Conservation (phyloP, 2,113 vertebrate genomes). For the Lamprologus lemairii region DNA sequence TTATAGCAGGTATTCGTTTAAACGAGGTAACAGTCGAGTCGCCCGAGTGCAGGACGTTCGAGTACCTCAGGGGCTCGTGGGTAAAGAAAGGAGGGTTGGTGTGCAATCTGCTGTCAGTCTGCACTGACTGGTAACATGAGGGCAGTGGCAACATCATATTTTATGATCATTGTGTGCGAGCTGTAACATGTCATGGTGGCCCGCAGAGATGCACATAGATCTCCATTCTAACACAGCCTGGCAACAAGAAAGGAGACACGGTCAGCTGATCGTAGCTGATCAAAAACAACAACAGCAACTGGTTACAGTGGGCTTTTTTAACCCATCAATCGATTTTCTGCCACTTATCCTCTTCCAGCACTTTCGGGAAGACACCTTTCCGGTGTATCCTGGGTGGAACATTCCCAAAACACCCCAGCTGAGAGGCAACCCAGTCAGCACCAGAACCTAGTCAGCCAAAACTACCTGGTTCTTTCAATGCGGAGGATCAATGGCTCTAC, state of each 20-base stretch:
- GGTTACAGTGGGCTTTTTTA: not conserved
- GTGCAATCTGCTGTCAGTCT: not conserved
- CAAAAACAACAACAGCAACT: not conserved
- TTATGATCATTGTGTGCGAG: not conserved
- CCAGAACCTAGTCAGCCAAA: not conserved
- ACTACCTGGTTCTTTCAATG: not conserved
- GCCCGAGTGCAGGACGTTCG: not conserved
- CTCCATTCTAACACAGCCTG: not conserved
- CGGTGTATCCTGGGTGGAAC: not conserved
- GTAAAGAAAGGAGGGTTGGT: not conserved
- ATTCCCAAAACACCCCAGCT: not conserved
- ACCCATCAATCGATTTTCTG: not conserved
- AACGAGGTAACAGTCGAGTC: accelerated
- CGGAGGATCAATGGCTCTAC: not conserved
- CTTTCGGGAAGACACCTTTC: accelerated
- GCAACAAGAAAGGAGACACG: not conserved
- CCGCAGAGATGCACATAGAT: accelerated
- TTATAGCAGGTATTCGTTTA: not conserved
- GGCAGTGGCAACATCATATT: not conserved
- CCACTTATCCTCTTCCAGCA: not conserved
- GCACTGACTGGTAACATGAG: not conserved
- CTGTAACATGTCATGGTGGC: not conserved
- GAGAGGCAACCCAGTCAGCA: not conserved
- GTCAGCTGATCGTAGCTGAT: not conserved
- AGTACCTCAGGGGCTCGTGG: not conserved